Conservation (phyloP, 2,113 vertebrate genomes). For the Planiliza haematocheilus region DNA sequence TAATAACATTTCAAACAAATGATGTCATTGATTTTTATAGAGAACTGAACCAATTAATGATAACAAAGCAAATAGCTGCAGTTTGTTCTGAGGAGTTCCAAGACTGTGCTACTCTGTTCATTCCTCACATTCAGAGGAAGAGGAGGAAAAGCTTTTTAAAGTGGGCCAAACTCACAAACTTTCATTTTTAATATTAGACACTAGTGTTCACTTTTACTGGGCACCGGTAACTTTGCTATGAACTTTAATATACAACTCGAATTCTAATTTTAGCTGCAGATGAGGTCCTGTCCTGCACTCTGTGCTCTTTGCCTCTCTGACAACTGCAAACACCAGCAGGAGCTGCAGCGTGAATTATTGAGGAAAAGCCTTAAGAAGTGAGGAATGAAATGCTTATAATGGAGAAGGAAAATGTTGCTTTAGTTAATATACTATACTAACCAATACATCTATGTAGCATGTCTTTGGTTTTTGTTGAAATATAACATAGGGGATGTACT, state of each 20-base stretch:
- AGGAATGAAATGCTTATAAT: conserved; percentile 3
- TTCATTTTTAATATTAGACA: conserved; percentile 10
- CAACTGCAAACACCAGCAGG: conserved; percentile 35
- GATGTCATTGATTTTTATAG: too few relatives aligned
- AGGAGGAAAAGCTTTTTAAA: background rate
- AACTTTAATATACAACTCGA: conserved; percentile 12
- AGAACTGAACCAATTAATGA: too few relatives aligned
- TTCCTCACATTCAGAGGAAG: background rate
- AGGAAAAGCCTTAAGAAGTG: conserved; percentile 38
- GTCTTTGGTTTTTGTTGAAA: too few relatives aligned
- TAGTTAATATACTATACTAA: background rate
- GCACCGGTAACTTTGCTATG: conserved; percentile 17
- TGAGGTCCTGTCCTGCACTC: conserved; percentile 27
- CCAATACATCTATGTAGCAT: too few relatives aligned
- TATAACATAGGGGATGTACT: too few relatives aligned
- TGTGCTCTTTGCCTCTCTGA: conserved; percentile 41
- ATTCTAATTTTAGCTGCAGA: conserved; percentile 42
- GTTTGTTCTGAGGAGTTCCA: background rate
- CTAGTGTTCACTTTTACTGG: conserved; percentile 5
- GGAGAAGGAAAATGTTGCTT: background rate
- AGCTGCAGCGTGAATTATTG: conserved; percentile 59
- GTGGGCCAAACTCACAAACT: background rate
- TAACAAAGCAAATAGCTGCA: too few relatives aligned
- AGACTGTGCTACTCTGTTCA: too few relatives aligned
- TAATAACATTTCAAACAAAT: too few relatives aligned